These are phyloP conservation scores for Polydrusus pterygomalis DNA, from an alignment of 2,888 invertebrate species.

Conservation along the genomic window DNA sequence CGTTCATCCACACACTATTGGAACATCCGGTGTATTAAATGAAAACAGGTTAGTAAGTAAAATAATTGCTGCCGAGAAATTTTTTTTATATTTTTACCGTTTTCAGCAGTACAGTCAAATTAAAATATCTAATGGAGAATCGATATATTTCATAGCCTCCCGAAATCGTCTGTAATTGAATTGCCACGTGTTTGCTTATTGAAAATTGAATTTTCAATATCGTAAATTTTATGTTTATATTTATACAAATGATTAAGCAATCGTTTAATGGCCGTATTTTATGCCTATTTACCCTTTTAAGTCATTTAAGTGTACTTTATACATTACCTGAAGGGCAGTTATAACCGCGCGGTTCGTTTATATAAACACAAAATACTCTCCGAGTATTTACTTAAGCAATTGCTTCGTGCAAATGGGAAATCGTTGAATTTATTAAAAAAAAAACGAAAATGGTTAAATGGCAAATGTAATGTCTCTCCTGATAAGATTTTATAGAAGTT, in stretches of 20 bases:
- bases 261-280: background rate
- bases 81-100: too few species aligned
- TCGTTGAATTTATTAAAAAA: background rate
- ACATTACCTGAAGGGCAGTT: constrained; percentile 5
- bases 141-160: background rate
- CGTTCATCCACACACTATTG: too few species aligned
- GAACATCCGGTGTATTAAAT: too few species aligned
- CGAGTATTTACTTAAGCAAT: constrained; percentile 4
- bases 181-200: background rate
- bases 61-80: too few species aligned
- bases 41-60: too few species aligned
- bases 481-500: background rate
- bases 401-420: constrained; percentile 1
- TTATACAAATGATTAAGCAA: background rate
- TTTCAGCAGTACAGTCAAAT: background rate
- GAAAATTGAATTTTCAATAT: background rate
- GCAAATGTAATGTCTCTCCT: background rate
- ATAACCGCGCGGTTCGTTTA: background rate
- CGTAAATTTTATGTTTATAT: constrained; percentile 4
- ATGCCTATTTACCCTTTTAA: constrained; percentile 1
- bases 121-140: background rate
- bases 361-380: background rate
- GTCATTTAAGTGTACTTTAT: constrained; percentile 4
- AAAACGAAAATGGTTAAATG: background rate
- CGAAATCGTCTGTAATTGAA: background rate